Percentiles rank a stretch among this genome's conserved stretches.
Evolutionary conservation across 2,797 vertebrate genomes (phyloP).

Genomic region (Micrastur ruficollis): DNA sequence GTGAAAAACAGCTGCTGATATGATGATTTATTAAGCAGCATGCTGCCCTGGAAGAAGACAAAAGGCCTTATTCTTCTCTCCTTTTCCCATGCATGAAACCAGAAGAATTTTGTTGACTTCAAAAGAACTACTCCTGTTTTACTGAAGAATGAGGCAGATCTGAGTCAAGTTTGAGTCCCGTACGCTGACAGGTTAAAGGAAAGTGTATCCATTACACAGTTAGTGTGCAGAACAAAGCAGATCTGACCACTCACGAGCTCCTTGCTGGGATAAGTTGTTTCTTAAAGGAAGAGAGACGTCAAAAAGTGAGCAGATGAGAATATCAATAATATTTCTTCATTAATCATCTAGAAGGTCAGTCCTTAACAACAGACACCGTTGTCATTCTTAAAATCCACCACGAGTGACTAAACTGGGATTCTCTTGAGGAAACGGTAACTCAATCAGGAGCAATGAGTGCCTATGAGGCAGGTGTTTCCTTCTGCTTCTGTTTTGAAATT

Average conservation of each 20-base stretch:
- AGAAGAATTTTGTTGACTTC: slow-evolving; percentile 47
- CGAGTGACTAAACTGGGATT: background rate
- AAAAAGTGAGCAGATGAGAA: slow-evolving; percentile 29
- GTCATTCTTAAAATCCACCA: background rate
- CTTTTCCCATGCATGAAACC: slow-evolving; percentile 20
- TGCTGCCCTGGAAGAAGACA: slow-evolving; percentile 26
- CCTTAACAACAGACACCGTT: background rate
- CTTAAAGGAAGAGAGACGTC: background rate
- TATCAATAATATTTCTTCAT: slow-evolving; percentile 35
- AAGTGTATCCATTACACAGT: slow-evolving; percentile 4
- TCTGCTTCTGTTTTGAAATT: slow-evolving; percentile 2
- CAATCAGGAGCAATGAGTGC: background rate
- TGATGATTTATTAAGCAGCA: slow-evolving; percentile 60
- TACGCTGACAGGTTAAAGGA: background rate
- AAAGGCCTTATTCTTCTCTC: slow-evolving; percentile 33
- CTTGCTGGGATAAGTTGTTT: background rate
- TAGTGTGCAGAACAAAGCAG: background rate
- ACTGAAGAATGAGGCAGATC: background rate
- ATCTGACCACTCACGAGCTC: background rate
- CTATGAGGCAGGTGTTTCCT: slow-evolving; percentile 43
- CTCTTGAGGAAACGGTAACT: slow-evolving; percentile 8
- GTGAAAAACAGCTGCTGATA: slow-evolving; percentile 46
- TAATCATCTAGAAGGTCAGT: slow-evolving; percentile 3
- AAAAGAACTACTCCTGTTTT: slow-evolving; percentile 18
- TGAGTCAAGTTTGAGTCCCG: slow-evolving; percentile 1